A percentile compares a stretch with the other conserved stretches of the same genome.
phyloP scores from a whole-genome alignment of 2,888 invertebrate genomes.

The Dynastes tityus region DNA sequence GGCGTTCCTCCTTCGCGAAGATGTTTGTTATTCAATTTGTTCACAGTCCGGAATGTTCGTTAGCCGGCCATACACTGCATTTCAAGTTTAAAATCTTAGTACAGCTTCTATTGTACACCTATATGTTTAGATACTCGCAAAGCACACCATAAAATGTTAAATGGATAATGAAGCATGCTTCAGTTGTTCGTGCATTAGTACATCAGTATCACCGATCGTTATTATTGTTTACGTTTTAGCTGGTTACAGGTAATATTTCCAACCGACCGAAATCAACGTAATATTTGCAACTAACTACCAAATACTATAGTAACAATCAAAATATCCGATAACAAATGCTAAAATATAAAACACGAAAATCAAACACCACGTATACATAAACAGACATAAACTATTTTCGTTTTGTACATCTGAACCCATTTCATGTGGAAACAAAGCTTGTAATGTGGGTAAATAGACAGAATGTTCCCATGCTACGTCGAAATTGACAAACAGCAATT shows the following conservation, averaged over 20 bases:
- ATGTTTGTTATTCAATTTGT: no score
- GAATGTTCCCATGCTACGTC: neutral
- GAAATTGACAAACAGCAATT: conserved; percentile 19
- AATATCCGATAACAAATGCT: neutral
- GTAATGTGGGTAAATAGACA: conserved; percentile 8
- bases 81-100: no score
- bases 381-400: neutral
- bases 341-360: neutral
- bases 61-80: no score
- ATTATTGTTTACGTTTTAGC: neutral
- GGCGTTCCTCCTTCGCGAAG: no score
- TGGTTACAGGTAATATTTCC: neutral
- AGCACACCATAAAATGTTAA: no score
- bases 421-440: neutral
- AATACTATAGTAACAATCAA: neutral
- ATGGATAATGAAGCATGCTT: no score
- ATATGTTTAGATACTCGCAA: no score
- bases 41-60: no score
- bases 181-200: no score
- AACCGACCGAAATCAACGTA: neutral
- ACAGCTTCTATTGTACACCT: no score
- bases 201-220: no score
- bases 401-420: neutral
- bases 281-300: neutral
- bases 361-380: neutral